A percentile compares a stretch with the other conserved stretches of the same genome.
Conservation (phyloP, 2,888 invertebrate genomes). For the Escarpia spicata region DNA sequence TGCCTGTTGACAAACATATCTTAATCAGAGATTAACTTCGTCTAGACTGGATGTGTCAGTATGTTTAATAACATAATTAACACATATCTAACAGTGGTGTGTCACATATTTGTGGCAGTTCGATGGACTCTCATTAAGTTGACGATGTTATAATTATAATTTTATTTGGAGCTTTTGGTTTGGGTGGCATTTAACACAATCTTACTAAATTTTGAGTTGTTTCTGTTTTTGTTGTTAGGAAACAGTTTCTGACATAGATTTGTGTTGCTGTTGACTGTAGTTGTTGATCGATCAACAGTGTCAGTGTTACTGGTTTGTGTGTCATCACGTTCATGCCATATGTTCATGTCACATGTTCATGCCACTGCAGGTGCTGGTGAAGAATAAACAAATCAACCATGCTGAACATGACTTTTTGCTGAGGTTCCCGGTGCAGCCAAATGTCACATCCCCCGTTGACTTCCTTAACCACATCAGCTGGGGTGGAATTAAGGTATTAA, state of each 20-base stretch:
- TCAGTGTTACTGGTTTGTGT: not conserved
- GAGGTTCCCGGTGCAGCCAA: conserved; percentile 90
- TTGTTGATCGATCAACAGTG: not conserved
- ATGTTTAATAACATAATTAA: too few species aligned
- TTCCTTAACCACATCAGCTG: conserved; percentile 91
- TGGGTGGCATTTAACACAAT: too few species aligned
- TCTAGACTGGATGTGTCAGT: too few species aligned
- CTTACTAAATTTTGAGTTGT: not conserved
- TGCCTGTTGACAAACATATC: too few species aligned
- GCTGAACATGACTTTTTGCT: conserved; percentile 90
- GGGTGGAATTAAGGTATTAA: conserved; percentile 85
- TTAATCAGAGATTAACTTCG: not conserved
- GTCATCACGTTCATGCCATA: not conserved
- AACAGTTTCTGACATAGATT: not conserved
- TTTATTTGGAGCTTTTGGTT: too few species aligned
- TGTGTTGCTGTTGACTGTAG: conserved; percentile 22
- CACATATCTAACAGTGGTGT: too few species aligned
- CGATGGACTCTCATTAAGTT: too few species aligned
- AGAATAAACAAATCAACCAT: conserved; percentile 85
- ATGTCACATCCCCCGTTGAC: conserved; percentile 93
- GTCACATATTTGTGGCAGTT: too few species aligned
- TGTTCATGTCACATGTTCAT: not conserved
- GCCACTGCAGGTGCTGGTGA: conserved; percentile 78
- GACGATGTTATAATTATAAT: too few species aligned
- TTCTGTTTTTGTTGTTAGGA: not conserved